Evolutionary conservation across 2,888 invertebrate genomes (phyloP), one percentile per base, ranked within the genome.

Genomic region (Keiferia lycopersicella): DNA sequence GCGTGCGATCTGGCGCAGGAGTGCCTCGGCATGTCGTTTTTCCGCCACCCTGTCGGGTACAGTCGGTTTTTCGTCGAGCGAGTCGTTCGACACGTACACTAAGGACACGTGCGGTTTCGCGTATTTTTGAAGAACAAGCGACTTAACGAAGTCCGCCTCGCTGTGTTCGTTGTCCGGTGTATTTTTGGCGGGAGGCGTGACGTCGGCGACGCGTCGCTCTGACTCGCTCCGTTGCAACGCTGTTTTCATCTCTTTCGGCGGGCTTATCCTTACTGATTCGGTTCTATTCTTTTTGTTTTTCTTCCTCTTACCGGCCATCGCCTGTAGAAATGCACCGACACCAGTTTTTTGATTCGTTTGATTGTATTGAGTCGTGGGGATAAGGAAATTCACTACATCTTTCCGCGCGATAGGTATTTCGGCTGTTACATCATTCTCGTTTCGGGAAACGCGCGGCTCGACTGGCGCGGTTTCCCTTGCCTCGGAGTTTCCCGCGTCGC

Each of bases 351-450:
- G 87, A 51, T 74, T 79, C 72, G 86, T 90, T 67, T 88, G 87
- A 53, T 74, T 81, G 78, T 91, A 91, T 66, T 88, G 83, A 4
- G 87, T 88, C 65, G 85, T 79, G 20, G 91, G 91, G 67, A 91
- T 75, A 0, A 91, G 75, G 20, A 91, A 71, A 73, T 91, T 91
- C 65, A 91, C 88, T 83, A 91, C 91, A 89, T 91, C 88, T 79
- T 91, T 91, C 64, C 83, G 78, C 65, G 78, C 20, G 3, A 75
- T 76, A 12, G 77, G 66, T 69, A 71, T 76, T 64, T 82, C 80
- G 78, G 75, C 77, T 70, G 82, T 79, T 80, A 75, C 73, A 73
- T 79, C 78, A 83, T 78, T 79, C 69, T 85, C 83, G 81, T 75
- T 69, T 65, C 75, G 78, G 69, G 77, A 78, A 75, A 85, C 75